Evolutionary conservation across 2,797 vertebrate genomes (phyloP).

Genomic region (Diplodus sargus): DNA sequence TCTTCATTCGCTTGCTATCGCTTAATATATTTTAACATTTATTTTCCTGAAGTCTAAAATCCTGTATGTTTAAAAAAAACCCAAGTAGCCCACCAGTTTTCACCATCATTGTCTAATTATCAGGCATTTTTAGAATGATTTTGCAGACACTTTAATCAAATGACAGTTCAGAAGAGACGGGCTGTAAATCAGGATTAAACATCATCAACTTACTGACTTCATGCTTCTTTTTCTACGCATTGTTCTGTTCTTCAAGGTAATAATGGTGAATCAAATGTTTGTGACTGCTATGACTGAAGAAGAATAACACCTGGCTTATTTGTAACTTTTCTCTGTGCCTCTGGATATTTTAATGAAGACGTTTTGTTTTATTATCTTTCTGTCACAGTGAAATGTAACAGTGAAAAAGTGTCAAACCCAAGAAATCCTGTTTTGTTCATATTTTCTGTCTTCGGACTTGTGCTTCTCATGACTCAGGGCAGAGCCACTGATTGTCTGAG

Average conservation of each 20-base stretch:
- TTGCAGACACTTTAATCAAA: neutral
- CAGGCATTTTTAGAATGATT: neutral
- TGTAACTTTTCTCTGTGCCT: constrained; percentile 21
- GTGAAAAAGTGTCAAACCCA: neutral
- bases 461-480: constrained; percentile 41
- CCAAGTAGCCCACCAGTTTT: neutral
- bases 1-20: neutral
- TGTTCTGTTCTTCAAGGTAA: constrained; percentile 15
- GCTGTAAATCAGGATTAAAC: neutral
- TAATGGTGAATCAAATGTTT: constrained; percentile 9
- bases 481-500: constrained; percentile 10
- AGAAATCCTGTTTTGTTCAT: neutral
- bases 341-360: constrained; percentile 20
- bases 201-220: neutral
- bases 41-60: constrained; percentile 8
- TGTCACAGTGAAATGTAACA: constrained; percentile 1
- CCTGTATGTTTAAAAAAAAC: neutral
- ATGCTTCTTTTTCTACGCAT: neutral
- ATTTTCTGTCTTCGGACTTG: constrained; percentile 9
- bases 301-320: neutral
- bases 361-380: constrained; percentile 31
- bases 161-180: neutral
- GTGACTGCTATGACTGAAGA: neutral
- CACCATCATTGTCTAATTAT: neutral
- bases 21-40: constrained; percentile 7